Percentiles rank a stretch among this genome's conserved stretches.
These are phyloP conservation scores for Eulacestoma nigropectus DNA, from an alignment of 2,113 vertebrate genomes.

Conservation along the genomic window DNA sequence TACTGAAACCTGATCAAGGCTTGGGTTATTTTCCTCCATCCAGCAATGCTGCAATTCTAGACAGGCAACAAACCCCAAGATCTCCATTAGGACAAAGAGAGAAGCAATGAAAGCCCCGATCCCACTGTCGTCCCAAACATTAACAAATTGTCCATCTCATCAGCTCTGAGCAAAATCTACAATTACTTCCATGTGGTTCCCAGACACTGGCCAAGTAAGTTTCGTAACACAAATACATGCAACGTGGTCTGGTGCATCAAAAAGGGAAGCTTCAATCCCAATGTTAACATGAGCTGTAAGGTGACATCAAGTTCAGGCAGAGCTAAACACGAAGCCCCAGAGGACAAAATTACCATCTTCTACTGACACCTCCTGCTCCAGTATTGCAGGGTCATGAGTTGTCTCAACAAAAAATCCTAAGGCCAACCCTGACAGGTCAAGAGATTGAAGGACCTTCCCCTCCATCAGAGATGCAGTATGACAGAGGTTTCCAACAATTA, in stretches of 20 bases:
- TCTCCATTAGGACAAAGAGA: slow-evolving; percentile 18
- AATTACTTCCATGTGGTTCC: slow-evolving; percentile 4
- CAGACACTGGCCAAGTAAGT: background rate
- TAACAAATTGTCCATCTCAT: slow-evolving; percentile 2
- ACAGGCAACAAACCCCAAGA: slow-evolving; percentile 36
- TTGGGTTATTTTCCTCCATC: slow-evolving; percentile 5
- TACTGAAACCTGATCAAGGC: slow-evolving; percentile 43
- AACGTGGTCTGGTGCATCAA: fast-evolving
- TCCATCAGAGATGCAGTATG: background rate
- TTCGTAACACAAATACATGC: background rate
- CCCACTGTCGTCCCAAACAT: background rate
- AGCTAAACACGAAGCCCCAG: background rate
- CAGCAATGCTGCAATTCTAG: slow-evolving; percentile 25
- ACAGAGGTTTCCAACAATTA: background rate
- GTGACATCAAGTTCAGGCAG: background rate
- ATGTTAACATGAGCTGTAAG: background rate
- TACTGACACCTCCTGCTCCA: background rate
- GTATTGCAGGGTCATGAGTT: background rate
- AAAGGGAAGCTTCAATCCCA: background rate
- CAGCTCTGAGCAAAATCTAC: background rate
- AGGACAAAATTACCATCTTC: background rate
- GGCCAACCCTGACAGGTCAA: background rate
- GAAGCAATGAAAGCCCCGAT: background rate
- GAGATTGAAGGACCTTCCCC: background rate
- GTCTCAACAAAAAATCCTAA: background rate